phyloP scores from a whole-genome alignment of 1,140 invertebrate species.

The Rhopalosiphum padi region DNA sequence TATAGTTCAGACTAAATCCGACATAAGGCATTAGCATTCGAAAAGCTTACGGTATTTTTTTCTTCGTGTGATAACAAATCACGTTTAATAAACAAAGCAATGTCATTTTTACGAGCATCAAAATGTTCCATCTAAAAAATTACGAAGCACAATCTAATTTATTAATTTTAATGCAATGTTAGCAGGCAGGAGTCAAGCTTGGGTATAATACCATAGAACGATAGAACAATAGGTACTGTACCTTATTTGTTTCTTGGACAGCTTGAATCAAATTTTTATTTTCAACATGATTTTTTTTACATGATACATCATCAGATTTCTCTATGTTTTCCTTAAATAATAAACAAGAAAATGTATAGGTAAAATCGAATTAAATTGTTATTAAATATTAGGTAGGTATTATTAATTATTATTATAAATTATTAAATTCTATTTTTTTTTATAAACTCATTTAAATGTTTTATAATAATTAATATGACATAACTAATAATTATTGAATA shows the following conservation, averaged over 20 bases:
- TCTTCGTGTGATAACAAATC: not conserved
- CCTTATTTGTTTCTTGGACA: not conserved
- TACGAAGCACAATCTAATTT: not conserved
- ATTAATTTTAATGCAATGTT: not conserved
- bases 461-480: too few species aligned
- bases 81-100: not conserved
- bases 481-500: too few species aligned
- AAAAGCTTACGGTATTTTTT: not conserved
- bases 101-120: not conserved
- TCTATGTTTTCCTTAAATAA: not conserved
- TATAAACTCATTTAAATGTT: too few species aligned
- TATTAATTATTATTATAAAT: too few species aligned
- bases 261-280: not conserved
- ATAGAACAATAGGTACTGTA: not conserved
- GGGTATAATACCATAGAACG: not conserved
- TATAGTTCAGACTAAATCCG: not conserved
- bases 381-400: too few species aligned
- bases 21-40: not conserved
- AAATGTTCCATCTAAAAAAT: not conserved
- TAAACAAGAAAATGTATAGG: not conserved
- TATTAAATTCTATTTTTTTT: too few species aligned
- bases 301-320: too few species aligned
- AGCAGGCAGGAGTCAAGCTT: not conserved
- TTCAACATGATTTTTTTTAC: too few species aligned
- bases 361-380: not conserved